Percentiles rank a stretch among this genome's conserved stretches.
Conservation (phyloP, 2,888 invertebrate genomes). For the Aphodius sticticus region DNA sequence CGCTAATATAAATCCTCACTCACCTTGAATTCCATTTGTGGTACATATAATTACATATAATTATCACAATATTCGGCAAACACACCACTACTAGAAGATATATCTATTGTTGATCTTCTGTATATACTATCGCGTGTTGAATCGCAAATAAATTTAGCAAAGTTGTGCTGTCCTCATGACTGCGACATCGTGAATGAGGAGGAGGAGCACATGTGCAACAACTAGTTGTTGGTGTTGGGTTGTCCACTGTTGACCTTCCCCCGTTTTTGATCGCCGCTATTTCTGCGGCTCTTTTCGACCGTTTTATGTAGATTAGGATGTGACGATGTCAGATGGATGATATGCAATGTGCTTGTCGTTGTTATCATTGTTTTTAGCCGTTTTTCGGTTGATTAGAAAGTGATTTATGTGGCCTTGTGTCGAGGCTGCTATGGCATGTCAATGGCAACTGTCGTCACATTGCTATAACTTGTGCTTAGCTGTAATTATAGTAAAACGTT, state of each 20-base stretch:
- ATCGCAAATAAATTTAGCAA: background rate
- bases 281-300: background rate
- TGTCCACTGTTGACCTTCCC: background rate
- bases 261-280: background rate
- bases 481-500: background rate
- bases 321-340: background rate
- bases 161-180: background rate
- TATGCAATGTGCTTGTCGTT: background rate
- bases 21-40: background rate
- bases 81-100: background rate
- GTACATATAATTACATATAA: background rate
- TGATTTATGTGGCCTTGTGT: background rate
- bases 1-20: background rate
- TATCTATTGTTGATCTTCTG: background rate
- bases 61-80: background rate
- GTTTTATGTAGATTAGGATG: background rate
- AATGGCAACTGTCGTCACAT: background rate
- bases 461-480: background rate
- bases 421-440: background rate
- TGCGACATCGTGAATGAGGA: background rate
- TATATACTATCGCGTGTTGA: background rate
- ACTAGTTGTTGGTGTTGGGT: background rate
- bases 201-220: background rate
- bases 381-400: background rate
- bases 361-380: background rate